Evolutionary conservation across 2,888 invertebrate genomes (phyloP).

Genomic region (Apocheima hispidaria): DNA sequence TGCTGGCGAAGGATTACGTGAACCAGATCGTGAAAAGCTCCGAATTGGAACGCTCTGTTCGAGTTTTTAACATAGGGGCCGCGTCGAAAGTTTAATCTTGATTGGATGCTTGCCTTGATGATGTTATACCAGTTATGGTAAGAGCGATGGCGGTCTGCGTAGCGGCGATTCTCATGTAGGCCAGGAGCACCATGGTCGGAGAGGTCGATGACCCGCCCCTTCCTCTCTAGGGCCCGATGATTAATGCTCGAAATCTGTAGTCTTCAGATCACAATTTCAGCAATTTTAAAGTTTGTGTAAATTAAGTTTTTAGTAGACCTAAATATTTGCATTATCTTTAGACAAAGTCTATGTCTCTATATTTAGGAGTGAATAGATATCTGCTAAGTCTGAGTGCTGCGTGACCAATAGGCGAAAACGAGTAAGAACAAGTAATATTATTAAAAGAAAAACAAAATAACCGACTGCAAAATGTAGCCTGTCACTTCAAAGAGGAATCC

Average conservation of each 20-base stretch:
- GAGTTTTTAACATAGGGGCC: slow-evolving; percentile 34
- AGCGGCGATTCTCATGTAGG: slow-evolving; percentile 64
- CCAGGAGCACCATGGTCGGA: slow-evolving; percentile 79
- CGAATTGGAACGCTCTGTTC: slow-evolving; percentile 39
- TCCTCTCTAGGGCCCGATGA: slow-evolving; percentile 63
- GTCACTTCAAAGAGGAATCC: too few species aligned
- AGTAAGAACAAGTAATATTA: too few species aligned
- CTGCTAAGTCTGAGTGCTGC: too few species aligned
- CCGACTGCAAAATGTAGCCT: too few species aligned
- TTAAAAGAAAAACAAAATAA: too few species aligned
- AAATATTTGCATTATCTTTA: too few species aligned
- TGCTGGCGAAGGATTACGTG: slow-evolving; percentile 56
- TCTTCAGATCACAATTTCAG: neutral
- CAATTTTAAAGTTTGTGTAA: too few species aligned
- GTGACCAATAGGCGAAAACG: too few species aligned
- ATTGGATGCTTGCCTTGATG: slow-evolving; percentile 24
- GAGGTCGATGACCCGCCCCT: slow-evolving; percentile 73
- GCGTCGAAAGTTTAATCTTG: slow-evolving; percentile 10
- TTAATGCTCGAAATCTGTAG: slow-evolving; percentile 57
- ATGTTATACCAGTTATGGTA: slow-evolving; percentile 55
- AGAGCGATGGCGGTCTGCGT: slow-evolving; percentile 35
- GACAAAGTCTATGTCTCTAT: too few species aligned
- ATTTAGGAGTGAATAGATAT: too few species aligned
- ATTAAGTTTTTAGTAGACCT: too few species aligned
- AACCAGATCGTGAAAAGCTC: slow-evolving; percentile 33